A percentile compares a stretch with the other conserved stretches of the same genome.
Evolutionary conservation across 1,140 invertebrate genomes (phyloP).

Genomic region (Sinella curviseta): DNA sequence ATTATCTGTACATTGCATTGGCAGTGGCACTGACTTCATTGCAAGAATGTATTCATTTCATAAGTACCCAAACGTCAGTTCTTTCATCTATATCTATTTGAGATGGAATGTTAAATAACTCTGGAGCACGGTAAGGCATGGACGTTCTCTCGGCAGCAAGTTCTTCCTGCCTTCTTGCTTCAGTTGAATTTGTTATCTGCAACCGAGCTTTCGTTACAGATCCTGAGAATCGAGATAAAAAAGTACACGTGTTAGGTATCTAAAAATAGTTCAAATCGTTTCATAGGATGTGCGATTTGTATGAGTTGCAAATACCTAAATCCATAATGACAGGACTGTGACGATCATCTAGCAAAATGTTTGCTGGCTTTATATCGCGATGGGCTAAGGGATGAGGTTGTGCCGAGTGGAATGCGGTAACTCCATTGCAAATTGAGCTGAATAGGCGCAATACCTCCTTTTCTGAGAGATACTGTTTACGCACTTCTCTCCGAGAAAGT

Average conservation of each 20-base stretch:
- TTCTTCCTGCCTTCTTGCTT: conserved; percentile 76
- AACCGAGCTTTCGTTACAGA: conserved; percentile 74
- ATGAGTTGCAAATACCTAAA: conserved; percentile 61
- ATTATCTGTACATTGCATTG: not conserved
- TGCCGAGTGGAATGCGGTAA: conserved; percentile 72
- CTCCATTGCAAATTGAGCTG: conserved; percentile 71
- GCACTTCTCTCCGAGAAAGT: conserved; percentile 63
- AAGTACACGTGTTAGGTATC: not conserved
- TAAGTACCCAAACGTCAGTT: conserved; percentile 82
- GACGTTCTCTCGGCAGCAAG: conserved; percentile 79
- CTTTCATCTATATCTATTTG: conserved; percentile 78
- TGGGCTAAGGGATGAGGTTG: conserved; percentile 75
- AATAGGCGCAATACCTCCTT: conserved; percentile 71
- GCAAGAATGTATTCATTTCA: no score
- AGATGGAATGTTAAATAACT: conserved; percentile 81
- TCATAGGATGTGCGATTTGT: not conserved
- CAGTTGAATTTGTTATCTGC: conserved; percentile 69
- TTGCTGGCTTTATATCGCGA: conserved; percentile 81
- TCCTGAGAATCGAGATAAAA: conserved; percentile 57
- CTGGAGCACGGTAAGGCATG: conserved; percentile 84
- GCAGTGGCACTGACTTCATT: not conserved
- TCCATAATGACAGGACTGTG: conserved; percentile 78
- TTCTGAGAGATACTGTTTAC: conserved; percentile 65
- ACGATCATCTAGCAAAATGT: conserved; percentile 73
- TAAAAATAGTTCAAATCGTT: not conserved